These are phyloP conservation scores for Andrena minutula DNA, from an alignment of 2,888 invertebrate species.

Conservation along the genomic window DNA sequence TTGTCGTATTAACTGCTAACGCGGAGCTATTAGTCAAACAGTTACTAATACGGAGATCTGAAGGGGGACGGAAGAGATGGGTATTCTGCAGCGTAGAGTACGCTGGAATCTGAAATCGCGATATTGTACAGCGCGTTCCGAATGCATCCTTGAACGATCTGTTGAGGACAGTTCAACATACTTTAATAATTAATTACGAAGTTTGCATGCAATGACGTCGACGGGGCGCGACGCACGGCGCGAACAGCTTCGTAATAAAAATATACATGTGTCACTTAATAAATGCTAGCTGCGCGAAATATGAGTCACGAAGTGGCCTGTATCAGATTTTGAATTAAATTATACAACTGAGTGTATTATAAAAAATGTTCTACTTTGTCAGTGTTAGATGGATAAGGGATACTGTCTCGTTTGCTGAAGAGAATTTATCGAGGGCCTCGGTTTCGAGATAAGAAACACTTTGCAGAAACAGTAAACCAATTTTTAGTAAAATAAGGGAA, in stretches of 20 bases:
- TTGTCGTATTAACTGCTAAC: not conserved
- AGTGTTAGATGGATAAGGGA: no score
- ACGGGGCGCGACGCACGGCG: not conserved
- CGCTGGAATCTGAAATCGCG: not conserved
- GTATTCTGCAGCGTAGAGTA: not conserved
- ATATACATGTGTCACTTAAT: not conserved
- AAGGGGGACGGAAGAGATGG: not conserved
- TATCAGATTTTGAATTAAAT: not conserved
- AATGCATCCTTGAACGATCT: no score
- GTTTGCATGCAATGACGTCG: not conserved
- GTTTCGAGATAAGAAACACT: no score
- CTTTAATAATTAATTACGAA: constrained; percentile 35
- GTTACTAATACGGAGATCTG: not conserved
- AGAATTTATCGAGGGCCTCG: no score
- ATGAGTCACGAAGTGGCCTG: not conserved
- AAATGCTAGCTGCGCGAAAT: not conserved
- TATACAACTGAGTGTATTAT: no score
- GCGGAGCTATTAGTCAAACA: constrained; percentile 3
- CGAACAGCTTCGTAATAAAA: not conserved
- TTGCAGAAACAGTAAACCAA: no score
- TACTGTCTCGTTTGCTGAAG: no score
- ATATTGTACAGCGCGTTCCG: not conserved
- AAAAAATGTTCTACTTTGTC: no score
- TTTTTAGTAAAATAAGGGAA: no score
- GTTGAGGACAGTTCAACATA: not conserved